Evolutionary conservation across 2,113 vertebrate genomes (phyloP), one percentile per base, ranked within the genome.

Genomic region (Taurulus bubalis): DNA sequence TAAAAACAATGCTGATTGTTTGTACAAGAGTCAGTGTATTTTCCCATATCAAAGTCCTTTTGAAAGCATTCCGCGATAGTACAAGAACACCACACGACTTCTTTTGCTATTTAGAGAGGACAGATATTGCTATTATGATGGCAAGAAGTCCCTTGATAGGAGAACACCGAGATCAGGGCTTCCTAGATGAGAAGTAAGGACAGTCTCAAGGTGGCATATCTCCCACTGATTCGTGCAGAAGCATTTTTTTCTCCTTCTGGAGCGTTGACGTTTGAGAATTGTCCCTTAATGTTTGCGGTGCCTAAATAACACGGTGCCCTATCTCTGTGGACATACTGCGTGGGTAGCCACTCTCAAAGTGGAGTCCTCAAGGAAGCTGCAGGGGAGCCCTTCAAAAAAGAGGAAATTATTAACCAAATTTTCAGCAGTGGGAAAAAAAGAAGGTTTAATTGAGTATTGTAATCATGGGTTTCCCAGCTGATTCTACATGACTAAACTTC

Each of bases 301-400:
- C 24, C 30, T 24, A 63, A 36, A 53, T 28, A 58, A 22, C 12
- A 24, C 22, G 26, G 36, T 2, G 4, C 3, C 47, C 15, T 53
- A 8, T 36, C 56, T 62, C 14, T 7, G 2, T 14, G 40, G 75
- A 74, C 69, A 77, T 53, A 30, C 71, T 49, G 64, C 74, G 26
- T 45, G 70, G 77, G 64, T 8, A 18, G 38, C 67, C 40, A n/a
- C 58, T 76, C 75, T 73, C 72, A 65, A 38, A 64, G 66, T 34
- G 56, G 24, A 68, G 79, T 58, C 75, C 71, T 79, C 59, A 79
- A 82, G 40, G 28, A 49, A 69, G 56, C 79, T 45, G 72, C 67
- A 8, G 80, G 72, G 68, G 58, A 77, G 59, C 59, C 30, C 30
- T 75, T 12, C 53, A 36, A 45, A 38, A 64, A 60, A 4, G 65